phyloP scores from a whole-genome alignment of 1,140 invertebrate genomes.

The Hirudo medicinalis region DNA sequence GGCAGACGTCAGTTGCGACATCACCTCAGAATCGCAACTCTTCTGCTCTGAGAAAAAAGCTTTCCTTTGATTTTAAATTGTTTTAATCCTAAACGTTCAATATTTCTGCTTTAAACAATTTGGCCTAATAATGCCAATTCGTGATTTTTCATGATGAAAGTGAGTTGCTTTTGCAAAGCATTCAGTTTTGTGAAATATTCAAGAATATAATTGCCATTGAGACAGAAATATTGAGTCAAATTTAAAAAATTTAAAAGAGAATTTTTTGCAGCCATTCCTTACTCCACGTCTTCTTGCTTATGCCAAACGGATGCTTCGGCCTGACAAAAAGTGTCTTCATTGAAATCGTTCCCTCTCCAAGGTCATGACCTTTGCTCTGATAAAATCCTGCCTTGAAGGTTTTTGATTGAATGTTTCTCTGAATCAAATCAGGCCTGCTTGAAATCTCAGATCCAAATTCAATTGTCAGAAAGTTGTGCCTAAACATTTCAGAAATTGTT shows the following conservation, averaged over 20 bases:
- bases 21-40: conserved; percentile 18
- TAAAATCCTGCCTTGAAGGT: conserved; percentile 21
- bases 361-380: conserved; percentile 15
- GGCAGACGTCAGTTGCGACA: conserved; percentile 14
- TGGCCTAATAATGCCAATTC: neutral
- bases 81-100: too few relatives aligned
- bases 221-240: too few relatives aligned
- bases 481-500: neutral
- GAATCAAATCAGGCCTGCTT: conserved; percentile 16
- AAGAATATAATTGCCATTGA: too few relatives aligned
- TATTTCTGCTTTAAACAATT: too few relatives aligned
- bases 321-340: conserved; percentile 19
- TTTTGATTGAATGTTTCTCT: conserved; percentile 15
- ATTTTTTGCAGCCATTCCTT: neutral
- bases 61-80: too few relatives aligned
- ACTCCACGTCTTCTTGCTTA: conserved; percentile 21
- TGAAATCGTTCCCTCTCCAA: conserved; percentile 13
- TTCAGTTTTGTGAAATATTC: too few relatives aligned
- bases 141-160: neutral
- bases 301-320: conserved; percentile 19
- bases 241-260: too few relatives aligned
- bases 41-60: conserved; percentile 10
- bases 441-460: conserved; percentile 20
- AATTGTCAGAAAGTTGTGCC: conserved; percentile 22
- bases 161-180: too few relatives aligned